Percentiles rank a stretch among this genome's conserved stretches.
Evolutionary conservation across 2,888 invertebrate genomes (phyloP).

Genomic region (Apodemia hepburni): DNA sequence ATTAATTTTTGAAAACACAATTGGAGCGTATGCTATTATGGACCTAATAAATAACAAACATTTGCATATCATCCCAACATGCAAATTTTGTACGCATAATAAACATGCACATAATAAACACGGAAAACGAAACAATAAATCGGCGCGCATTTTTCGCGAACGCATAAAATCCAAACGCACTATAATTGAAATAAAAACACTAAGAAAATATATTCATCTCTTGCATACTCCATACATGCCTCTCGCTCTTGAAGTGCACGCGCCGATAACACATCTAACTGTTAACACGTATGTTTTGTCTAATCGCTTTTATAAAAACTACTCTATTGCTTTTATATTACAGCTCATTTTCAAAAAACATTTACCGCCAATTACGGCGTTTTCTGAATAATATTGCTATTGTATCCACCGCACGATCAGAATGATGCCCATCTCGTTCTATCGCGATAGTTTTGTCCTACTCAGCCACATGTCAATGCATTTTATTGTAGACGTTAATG

Average conservation of each 20-base stretch:
- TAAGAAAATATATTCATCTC: slow-evolving; percentile 43
- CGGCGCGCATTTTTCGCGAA: slow-evolving; percentile 71
- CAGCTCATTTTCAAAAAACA: slow-evolving; percentile 34
- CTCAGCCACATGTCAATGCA: slow-evolving; percentile 70
- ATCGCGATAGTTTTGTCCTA: slow-evolving; percentile 53
- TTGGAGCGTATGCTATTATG: slow-evolving; percentile 31
- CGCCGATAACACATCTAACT: slow-evolving; percentile 38
- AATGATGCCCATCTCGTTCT: slow-evolving; percentile 48
- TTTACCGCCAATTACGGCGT: slow-evolving; percentile 31
- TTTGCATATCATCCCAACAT: slow-evolving; percentile 39
- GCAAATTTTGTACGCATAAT: slow-evolving; percentile 31
- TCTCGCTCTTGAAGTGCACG: slow-evolving; percentile 62
- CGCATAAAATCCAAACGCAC: slow-evolving; percentile 73
- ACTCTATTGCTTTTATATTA: slow-evolving; percentile 27
- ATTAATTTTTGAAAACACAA: slow-evolving; percentile 32
- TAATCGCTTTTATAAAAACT: slow-evolving; percentile 30
- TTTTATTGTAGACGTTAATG: slow-evolving; percentile 78
- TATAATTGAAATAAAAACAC: slow-evolving; percentile 60
- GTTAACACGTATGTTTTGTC: slow-evolving; percentile 23
- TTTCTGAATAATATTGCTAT: slow-evolving; percentile 47
- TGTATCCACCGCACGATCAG: slow-evolving; percentile 66
- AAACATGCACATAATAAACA: slow-evolving; percentile 25
- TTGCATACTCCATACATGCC: slow-evolving; percentile 43
- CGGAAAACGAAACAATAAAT: slow-evolving; percentile 67
- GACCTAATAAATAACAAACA: slow-evolving; percentile 40